Base-by-base conservation (phyloP, 1,140 invertebrate genomes). In the Drosophila mojavensis region DNA sequence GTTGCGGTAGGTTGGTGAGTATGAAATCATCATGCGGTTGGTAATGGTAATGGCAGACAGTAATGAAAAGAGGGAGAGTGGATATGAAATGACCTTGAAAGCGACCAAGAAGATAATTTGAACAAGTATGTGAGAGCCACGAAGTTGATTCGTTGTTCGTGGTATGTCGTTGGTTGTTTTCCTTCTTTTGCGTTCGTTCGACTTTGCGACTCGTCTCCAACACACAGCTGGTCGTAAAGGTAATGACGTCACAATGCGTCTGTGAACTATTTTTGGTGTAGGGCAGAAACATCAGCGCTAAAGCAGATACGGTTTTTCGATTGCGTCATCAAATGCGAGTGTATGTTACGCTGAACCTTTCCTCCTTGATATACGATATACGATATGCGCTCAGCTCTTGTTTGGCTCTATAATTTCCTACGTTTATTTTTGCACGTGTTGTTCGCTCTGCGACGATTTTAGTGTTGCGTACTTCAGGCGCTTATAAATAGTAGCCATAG, bases 201-300 rank as follows among this genome's bases (percentile, higher is more conserved):
- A 1, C 36, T 39, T 11, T 39, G 36, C 11, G 4, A 9, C n/a
- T 54, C 51, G 30, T 7, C 48, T 79, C 82, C 75, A 68, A 79
- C 82, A 75, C 81, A 81, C 79, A 75, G 72, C 74, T 81, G 71
- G 71, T 69, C 67, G 53, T 41, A 72, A 59, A 75, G 53, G 65
- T 74, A 88, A 89, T 88, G 83, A 88, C 83, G 83, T 89, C 83
- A 88, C 83, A 84, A 77, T 77, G 69, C 68, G 68, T 58, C 71
- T 66, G 53, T 48, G 59, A 15, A 60, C 60, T 51, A 58, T 51
- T 71, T 78, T 61, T 72, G 75, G 81, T 59, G 65, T 70, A 68
- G 74, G 64, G 56, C 53, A 65, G 58, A 45, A 30, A 28, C 30
- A 51, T 4, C 53, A 39, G 7, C 15, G 30, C 20, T 13, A 24